A percentile compares a stretch with the other conserved stretches of the same genome.
These are phyloP conservation scores for Intellagama lesueurii DNA, from an alignment of 2,797 vertebrate genomes.

Conservation along the genomic window DNA sequence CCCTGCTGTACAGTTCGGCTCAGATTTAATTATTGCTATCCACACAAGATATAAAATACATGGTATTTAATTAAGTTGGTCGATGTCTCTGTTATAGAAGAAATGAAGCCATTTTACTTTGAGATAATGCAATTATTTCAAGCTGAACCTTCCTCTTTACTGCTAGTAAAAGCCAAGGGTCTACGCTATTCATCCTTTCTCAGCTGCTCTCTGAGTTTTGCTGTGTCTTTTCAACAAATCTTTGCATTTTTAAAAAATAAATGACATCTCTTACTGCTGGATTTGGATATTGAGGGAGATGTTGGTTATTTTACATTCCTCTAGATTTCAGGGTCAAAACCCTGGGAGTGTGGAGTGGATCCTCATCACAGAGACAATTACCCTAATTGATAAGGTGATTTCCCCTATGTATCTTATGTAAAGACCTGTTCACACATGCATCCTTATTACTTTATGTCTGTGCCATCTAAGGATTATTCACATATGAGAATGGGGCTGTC, in stretches of 20 bases:
- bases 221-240: not conserved
- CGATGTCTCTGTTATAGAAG: constrained; percentile 11
- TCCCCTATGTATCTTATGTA: no score
- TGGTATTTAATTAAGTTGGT: constrained; percentile 31
- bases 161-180: not conserved
- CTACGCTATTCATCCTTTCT: not conserved
- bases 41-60: constrained; percentile 27
- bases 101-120: constrained; percentile 34
- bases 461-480: no score
- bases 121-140: constrained; percentile 40
- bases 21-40: constrained; percentile 39
- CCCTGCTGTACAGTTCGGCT: constrained; percentile 11
- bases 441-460: no score
- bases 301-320: no score
- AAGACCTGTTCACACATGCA: no score
- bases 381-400: no score
- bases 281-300: not conserved
- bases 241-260: not conserved
- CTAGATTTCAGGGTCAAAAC: not conserved
- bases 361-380: not conserved
- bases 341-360: no score
- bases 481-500: no score
- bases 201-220: not conserved
- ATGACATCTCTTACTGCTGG: not conserved
- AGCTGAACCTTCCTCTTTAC: not conserved